Conservation (phyloP, 2,113 vertebrate genomes). For the Lipophrys pholis region DNA sequence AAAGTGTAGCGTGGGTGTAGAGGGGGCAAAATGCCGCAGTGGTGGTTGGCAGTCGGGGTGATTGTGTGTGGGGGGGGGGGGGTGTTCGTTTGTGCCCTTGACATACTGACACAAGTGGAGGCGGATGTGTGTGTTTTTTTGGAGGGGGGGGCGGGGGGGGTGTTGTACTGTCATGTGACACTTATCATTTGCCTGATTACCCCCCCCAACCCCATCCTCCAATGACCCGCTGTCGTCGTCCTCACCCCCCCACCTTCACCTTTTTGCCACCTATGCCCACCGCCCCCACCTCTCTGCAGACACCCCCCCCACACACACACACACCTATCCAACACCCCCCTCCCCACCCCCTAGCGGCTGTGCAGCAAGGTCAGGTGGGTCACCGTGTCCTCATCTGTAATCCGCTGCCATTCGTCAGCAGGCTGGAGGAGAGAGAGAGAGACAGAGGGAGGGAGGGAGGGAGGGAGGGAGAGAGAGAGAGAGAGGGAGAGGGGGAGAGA, state of each 20-base stretch:
- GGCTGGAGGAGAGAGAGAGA: constrained; percentile 85
- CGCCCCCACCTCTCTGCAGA: constrained; percentile 64
- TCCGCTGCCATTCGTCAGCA: constrained; percentile 98
- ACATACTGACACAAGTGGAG: constrained; percentile 89
- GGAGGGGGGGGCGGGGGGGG: constrained; percentile 64
- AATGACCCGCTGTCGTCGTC: constrained; percentile 87
- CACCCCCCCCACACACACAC: constrained; percentile 66
- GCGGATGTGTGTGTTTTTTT: neutral
- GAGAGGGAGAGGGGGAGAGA: too few relatives aligned
- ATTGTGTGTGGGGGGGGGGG: constrained; percentile 38
- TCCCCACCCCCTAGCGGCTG: constrained; percentile 81
- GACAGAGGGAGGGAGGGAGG: too few relatives aligned
- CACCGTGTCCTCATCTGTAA: constrained; percentile 99
- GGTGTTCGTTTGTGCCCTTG: constrained; percentile 84
- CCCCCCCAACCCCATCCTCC: constrained; percentile 90
- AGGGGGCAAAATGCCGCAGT: constrained; percentile 66
- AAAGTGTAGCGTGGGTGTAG: neutral
- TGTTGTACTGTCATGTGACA: constrained; percentile 90
- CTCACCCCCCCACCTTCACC: constrained; percentile 48
- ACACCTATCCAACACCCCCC: constrained; percentile 31
- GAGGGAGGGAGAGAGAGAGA: too few relatives aligned
- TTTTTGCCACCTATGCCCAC: constrained; percentile 60
- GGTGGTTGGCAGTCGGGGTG: constrained; percentile 56
- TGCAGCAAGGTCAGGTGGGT: constrained; percentile 96
- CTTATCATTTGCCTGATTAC: constrained; percentile 85